A percentile compares a stretch with the other conserved stretches of the same genome.
These are phyloP conservation scores for Myopa tessellatipennis DNA, from an alignment of 2,888 invertebrate species.

Conservation along the genomic window DNA sequence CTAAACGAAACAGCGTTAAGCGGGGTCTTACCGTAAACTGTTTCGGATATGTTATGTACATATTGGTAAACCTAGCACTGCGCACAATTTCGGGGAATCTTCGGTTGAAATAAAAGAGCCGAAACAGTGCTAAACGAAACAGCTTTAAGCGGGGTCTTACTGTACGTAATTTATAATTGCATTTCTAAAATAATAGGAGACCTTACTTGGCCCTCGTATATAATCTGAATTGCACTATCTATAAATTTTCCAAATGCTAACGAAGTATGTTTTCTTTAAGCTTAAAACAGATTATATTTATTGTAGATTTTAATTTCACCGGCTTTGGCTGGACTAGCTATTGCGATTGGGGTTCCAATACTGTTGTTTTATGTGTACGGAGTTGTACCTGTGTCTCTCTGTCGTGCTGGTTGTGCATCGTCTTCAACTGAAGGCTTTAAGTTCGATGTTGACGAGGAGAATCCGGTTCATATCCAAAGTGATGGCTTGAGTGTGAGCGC, in stretches of 20 bases:
- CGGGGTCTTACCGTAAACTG: too few relatives aligned
- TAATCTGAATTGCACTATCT: too few relatives aligned
- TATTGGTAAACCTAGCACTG: too few relatives aligned
- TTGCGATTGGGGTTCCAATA: slow-evolving; percentile 90
- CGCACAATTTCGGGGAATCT: too few relatives aligned
- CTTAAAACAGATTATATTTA: neutral
- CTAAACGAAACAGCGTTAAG: too few relatives aligned
- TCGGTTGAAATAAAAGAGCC: too few relatives aligned
- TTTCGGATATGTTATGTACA: too few relatives aligned
- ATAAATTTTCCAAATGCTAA: neutral
- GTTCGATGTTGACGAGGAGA: slow-evolving; percentile 70
- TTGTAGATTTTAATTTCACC: slow-evolving; percentile 71
- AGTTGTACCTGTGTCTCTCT: slow-evolving; percentile 86
- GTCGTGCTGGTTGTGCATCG: slow-evolving; percentile 84
- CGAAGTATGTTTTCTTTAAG: neutral
- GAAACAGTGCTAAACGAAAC: too few relatives aligned
- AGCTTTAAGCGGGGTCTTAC: too few relatives aligned
- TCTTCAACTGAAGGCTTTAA: slow-evolving; percentile 71
- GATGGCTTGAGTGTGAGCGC: slow-evolving; percentile 63
- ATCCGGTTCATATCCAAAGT: slow-evolving; percentile 29
- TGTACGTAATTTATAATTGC: too few relatives aligned
- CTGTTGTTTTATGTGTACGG: slow-evolving; percentile 92
- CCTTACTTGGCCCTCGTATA: too few relatives aligned
- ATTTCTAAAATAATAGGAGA: too few relatives aligned
- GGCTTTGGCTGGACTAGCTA: slow-evolving; percentile 72